Evolutionary conservation across 1,140 invertebrate genomes (phyloP), one percentile per base, ranked within the genome.

Genomic region (Pseudomyrmex gracilis): DNA sequence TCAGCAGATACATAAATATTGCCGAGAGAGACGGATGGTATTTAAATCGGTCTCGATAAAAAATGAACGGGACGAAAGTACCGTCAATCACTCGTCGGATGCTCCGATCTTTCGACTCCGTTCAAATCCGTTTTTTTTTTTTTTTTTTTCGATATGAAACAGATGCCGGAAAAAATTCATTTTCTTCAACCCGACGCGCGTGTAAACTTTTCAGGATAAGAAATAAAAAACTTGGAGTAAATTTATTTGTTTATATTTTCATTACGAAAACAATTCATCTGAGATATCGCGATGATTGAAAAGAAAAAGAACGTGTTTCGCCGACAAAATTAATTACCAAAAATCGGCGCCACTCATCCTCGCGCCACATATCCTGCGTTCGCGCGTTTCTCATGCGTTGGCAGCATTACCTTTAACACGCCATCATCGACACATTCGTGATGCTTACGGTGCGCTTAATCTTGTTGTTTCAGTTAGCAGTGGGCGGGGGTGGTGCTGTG

Each of bases 401-500:
- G 60, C 24, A 5, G 20, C 43, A 67, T 78, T 43, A 49, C 51
- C 53, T 34, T 83, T 73, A 45, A 57, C 66, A 8, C 43, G 34
- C 5, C 55, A 51, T 15, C 55, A 51, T 15, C 49, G 17, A 3
- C 12, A 45, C 66, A 34, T 68, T 68, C 47, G 55, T 83, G 7
- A 73, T 74, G 17, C 78, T 88, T 51, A 87, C 15, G 57, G 34
- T 60, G 53, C 57, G 63, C 15, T 85, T 88, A 78, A 87, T 88
- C 82, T 73, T 68, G 61, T 96, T 96, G 67, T 96, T 96, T 86
- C 95, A 97, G 97, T 95, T 97, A 96, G 97, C 97, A 95, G 96
- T 97, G 96, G 97, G 97, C 95, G 96, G 96, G 96, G 95, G 95
- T 92, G 95, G 95, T 90, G 95, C 95, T 92, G 96, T 96, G 96